Base-by-base conservation (phyloP, 1,140 invertebrate genomes). In the Batillaria attramentaria region DNA sequence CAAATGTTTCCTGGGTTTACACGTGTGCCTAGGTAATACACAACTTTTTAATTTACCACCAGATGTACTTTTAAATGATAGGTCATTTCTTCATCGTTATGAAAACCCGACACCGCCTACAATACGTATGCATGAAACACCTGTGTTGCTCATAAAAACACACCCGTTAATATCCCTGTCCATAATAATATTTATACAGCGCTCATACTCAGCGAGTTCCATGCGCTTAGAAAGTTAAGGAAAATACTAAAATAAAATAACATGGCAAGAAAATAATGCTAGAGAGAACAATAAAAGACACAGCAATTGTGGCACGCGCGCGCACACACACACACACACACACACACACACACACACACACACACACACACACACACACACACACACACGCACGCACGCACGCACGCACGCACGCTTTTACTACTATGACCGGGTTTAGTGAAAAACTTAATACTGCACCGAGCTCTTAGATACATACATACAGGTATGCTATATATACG, bases 281-380 rank as follows among this genome's bases (percentile, higher is more conserved):
- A 54, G 16, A 54, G n/a, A n/a, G n/a, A 54, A 2, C 16, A 54
- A 54, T 1, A 16, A 62, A 20, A 62, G 8, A 62, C 57, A 62
- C 16, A 62, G 10, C 10, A n/a, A 70, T n/a, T n/a, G n/a, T n/a
- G n/a, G n/a, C n/a, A 37, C 35, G 41, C n/a, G 37, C 68, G 41
- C 68, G 37, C 68, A 33, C 68, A 70, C 68, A 33, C 68, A 70
- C 68, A 35, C 68, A 70, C 68, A 35, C 68, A 70, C 68, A 35
- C 68, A 70, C 68, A 35, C 68, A 70, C 68, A 39, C 28, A 72
- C 70, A 43, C 41, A 72, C 70, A 43, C 41, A 72, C 70, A 41
- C 70, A 72, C 70, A 43, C 70, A 72, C 70, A 72, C 70, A 72
- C 70, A 72, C 41, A 72, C 70, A 72, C 70, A 43, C 41, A 72